Base-by-base conservation (phyloP, 2,888 invertebrate genomes). In the Lacanobia wlatinum region DNA sequence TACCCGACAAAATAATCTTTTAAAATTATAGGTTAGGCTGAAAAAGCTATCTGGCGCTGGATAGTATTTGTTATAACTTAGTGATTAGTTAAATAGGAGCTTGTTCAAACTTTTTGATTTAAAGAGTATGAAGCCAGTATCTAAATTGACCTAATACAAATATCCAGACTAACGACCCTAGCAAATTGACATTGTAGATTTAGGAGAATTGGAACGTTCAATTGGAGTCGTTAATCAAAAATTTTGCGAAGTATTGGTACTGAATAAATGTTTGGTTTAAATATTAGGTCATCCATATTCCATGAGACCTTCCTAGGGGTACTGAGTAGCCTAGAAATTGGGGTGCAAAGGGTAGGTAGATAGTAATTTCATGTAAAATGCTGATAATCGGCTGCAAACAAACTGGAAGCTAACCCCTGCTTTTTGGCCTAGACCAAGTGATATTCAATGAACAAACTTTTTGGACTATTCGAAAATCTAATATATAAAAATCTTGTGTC, bases 101-200 rank as follows among this genome's bases (percentile, higher is more conserved):
- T 16, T 18, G n/a, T 68, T n/a, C 10, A n/a, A 76, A 23, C n/a
- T 8, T 52, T 40, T 59, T 52, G 43, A 46, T 59, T 23, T 14
- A 58, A 12, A 7, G 8, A 38, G 6, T 23, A 43, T 28, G 23
- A 28, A 52, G 18, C 14, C 61, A 52, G 52, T 46, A 40, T 58
- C 56, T 58, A 62, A 62, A 75, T 78, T 46, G 10, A 62, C 38
- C 52, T 78, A 62, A 78, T 78, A 50, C 43, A 78, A 38, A 75
- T 58, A 52, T 58, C 9, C 16, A 63, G 50, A 60, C 28, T 70
- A 64, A 73, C 73, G 74, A 82, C 60, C 60, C 18, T 21, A 60
- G 6, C 46, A 40, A 70, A 78, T 59, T 73, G 69, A 65, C 56
- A 68, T 70, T 62, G 71, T n/a, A 50, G 14, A 75, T 75, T 70